Base-by-base conservation (phyloP, 2,113 vertebrate species). In the Erpornis zantholeuca region DNA sequence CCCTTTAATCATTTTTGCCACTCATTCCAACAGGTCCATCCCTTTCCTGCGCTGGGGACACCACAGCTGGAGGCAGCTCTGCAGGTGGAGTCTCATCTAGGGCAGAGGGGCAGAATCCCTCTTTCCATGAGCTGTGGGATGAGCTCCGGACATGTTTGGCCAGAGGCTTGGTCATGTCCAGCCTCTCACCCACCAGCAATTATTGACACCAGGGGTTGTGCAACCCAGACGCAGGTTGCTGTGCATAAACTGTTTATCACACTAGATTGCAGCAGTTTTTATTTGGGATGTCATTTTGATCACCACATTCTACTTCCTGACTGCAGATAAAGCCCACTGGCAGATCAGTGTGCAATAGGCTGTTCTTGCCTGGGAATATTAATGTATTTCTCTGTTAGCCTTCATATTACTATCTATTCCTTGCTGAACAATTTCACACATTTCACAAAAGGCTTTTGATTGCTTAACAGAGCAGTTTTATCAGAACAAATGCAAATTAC, bases 71-170 rank as follows among this genome's bases (percentile, higher is more conserved):
- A 54, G 0, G 3, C 31, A 54, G 25, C 24, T 42, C 25, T 42
- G 29, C 19, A 73, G 36, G 19, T 20, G 29, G 10, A 13, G 17
- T 61, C 21, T 61, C 24, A 42, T 2, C 7, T 29, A 12, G 22
- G 12, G 45, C 7, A 40, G 33, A 54, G 18, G 33, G 27, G 10
- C 31, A 60, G 38, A 54, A 38, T 52, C 27, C 14, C 36, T 28
- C 47, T 9, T 52, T 1, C 1, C 29, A 33, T 0, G 0, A 54
- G 31, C 15, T 81, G 40, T 24, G 24, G 35, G 19, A 52, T 52
- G 20, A 78, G 64, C 57, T 68, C 59, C 66, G 59, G 47, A 42
- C 8, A 29, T 1, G 3, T 57, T 9, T 61, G 36, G 23, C 33
- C 14, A 6, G 21, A 57, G 33, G 54, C 35, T 3, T 8, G 15